Base-by-base conservation (phyloP, 2,113 vertebrate species). In the Thamnophis sirtalis region DNA sequence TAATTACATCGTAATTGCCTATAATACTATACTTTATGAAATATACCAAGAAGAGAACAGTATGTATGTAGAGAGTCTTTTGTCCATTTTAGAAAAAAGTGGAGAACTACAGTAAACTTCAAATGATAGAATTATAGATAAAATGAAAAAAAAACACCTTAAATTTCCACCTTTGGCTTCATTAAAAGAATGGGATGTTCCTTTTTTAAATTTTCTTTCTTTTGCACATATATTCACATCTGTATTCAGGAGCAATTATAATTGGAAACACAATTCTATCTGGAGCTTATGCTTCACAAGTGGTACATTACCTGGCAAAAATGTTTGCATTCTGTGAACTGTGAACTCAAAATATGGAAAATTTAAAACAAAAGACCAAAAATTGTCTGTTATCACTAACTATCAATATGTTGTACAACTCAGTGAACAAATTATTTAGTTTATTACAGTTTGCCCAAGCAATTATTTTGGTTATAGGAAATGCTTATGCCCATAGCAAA, bases 181-280 rank as follows among this genome's bases (percentile, higher is more conserved):
- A 38, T 1, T 93, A 90, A 91, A 28, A 43, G n/a, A 50, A 4
- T 43, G 91, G 8, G 11, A 84, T 94, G 28, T 80, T 87, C 60
- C 60, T 93, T 89, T 63, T 93, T 96, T 88, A 24, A 5, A 48
- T 50, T 95, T 63, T 95, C 87, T 56, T 90, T 88, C 33, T 84
- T 48, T n/a, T 90, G 49, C 19, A 85, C 21, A 5, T 43, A 86
- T 90, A 93, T 94, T 50, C 43, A 43, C 91, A 86, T 24, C 11
- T 91, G 13, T 90, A 91, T 56, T 56, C 50, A 89, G 21, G 80
- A 90, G 93, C 86, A 28, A 28, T 80, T 80, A 1, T 91, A 58
- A 68, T 53, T 88, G 22, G 5, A 2, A 17, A 26, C 28, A 5
- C 15, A 86, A 0, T 92, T 9, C 91, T 58, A 92, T 56, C 50